These are phyloP conservation scores for Bombus waltoni DNA, from an alignment of 1,140 invertebrate species.

Conservation along the genomic window DNA sequence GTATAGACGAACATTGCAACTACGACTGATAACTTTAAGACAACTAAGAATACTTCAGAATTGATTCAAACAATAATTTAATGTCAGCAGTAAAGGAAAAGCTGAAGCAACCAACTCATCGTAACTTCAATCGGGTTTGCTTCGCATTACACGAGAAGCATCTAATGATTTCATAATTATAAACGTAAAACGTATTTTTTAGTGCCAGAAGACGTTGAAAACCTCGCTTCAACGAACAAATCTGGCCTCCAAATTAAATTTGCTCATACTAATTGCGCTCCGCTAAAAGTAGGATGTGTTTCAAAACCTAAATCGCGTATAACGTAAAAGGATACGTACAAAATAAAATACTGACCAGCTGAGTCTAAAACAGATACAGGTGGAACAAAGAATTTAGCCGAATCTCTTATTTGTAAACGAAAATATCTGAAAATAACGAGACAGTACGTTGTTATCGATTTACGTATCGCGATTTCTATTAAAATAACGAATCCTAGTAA, in stretches of 20 bases:
- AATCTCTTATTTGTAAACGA: too few species aligned
- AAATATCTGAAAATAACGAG: too few species aligned
- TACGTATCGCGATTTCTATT: neutral
- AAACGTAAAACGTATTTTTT: neutral
- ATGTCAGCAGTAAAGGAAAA: neutral
- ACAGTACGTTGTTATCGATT: too few species aligned
- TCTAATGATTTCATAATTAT: constrained; percentile 16
- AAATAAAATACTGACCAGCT: neutral
- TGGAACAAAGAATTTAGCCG: neutral
- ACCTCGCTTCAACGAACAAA: neutral
- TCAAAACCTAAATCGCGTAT: neutral
- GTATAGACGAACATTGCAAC: too few species aligned
- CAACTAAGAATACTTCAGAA: neutral
- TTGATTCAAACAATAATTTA: neutral
- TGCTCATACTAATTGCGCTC: neutral
- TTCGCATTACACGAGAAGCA: neutral
- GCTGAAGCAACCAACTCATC: neutral
- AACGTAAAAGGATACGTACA: too few species aligned
- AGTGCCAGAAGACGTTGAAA: neutral
- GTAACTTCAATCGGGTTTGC: neutral
- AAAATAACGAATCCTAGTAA: neutral
- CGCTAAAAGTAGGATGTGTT: neutral
- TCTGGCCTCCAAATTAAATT: neutral
- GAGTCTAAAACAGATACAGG: neutral
- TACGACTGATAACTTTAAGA: neutral